Evolutionary conservation across 1,140 invertebrate species (phyloP).

Genomic region (Trichomalopsis sarcophagae): DNA sequence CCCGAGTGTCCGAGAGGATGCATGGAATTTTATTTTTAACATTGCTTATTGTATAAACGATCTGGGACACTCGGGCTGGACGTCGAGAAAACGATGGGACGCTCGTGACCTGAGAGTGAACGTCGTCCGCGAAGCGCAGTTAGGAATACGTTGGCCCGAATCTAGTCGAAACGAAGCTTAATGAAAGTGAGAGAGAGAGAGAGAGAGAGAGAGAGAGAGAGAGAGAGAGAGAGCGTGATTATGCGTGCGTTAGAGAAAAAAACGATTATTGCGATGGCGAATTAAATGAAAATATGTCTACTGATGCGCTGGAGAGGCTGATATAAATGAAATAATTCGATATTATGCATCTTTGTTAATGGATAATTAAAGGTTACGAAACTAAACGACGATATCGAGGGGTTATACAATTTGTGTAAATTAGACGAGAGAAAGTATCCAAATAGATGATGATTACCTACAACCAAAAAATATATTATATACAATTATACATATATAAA

Average conservation of each 20-base stretch:
- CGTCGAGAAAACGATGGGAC: constrained; percentile 3
- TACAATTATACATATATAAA: constrained; percentile 53
- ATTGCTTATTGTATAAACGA: constrained; percentile 61
- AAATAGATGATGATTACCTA: constrained; percentile 63
- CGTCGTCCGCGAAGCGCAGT: not conserved
- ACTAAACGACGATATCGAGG: constrained; percentile 61
- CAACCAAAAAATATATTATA: constrained; percentile 58
- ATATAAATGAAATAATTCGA: constrained; percentile 51
- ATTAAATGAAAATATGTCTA: constrained; percentile 32
- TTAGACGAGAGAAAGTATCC: constrained; percentile 72
- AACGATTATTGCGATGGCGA: constrained; percentile 23
- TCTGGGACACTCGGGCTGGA: constrained; percentile 25
- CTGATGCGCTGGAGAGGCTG: constrained; percentile 47
- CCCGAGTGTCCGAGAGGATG: constrained; percentile 7
- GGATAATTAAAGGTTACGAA: constrained; percentile 56
- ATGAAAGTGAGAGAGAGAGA: constrained; percentile 36
- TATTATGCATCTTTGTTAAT: constrained; percentile 59
- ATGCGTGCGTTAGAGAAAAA: constrained; percentile 21
- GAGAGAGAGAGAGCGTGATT: constrained; percentile 13
- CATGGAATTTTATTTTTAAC: constrained; percentile 69
- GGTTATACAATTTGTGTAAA: constrained; percentile 66
- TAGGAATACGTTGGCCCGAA: not conserved
- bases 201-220: constrained; percentile 14
- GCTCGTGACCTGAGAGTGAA: not conserved
- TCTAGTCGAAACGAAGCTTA: constrained; percentile 37